A percentile compares a stretch with the other conserved stretches of the same genome.
Conservation (phyloP, 35 echinoderm and acorn worm species). For the Hemicentrotus pulcherrimus region DNA sequence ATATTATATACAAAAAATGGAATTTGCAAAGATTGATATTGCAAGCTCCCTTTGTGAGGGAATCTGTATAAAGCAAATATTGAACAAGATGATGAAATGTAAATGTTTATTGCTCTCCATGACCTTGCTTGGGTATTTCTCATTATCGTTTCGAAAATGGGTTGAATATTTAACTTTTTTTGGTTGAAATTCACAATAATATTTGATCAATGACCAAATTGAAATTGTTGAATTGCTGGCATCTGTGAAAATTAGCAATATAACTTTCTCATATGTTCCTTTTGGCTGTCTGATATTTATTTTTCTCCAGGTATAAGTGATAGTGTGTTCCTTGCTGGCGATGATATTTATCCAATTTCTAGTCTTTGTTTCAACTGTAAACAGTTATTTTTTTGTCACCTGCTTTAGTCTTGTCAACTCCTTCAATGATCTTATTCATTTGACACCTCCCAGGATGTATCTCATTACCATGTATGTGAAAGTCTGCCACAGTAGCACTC, state of each 20-base stretch:
- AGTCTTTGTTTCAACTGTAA: not conserved
- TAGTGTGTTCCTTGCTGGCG: not conserved
- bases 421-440: conserved; percentile 4
- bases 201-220: not conserved
- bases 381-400: not conserved
- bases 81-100: conserved; percentile 12
- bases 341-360: no score
- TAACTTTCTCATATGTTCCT: no score
- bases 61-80: not conserved
- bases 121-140: not conserved
- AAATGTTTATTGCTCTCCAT: not conserved
- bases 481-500: not conserved
- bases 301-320: not conserved
- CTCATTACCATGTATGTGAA: not conserved
- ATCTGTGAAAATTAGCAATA: not conserved
- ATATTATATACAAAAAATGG: not conserved
- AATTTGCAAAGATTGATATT: not conserved
- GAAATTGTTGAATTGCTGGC: not conserved
- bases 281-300: not conserved
- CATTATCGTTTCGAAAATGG: not conserved
- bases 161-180: not conserved
- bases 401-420: not conserved
- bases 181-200: not conserved
- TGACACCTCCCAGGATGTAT: not conserved
- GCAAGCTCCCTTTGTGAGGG: not conserved